Conservation (phyloP, 2,888 invertebrate species). For the Troilus luridus region DNA sequence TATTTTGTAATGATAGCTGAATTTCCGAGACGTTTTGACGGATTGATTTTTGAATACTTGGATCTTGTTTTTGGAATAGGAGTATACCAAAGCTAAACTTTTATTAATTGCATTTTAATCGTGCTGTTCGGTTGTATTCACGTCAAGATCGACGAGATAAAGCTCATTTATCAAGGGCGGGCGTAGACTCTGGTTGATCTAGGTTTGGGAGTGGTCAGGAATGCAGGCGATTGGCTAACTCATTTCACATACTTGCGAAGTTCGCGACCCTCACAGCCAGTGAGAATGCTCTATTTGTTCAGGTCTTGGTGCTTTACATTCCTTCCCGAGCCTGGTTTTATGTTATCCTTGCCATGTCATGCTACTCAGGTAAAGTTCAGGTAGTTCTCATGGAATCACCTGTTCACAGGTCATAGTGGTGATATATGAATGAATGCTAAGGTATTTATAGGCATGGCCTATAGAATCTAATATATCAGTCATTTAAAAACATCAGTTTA, state of each 20-base stretch:
- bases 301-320: neutral
- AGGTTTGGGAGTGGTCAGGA: slow-evolving; percentile 36
- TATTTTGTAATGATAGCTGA: no score
- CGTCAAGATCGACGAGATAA: neutral
- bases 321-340: neutral
- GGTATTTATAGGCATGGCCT: no score
- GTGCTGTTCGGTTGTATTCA: no score
- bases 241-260: slow-evolving; percentile 23
- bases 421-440: no score
- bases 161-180: neutral
- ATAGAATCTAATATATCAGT: no score
- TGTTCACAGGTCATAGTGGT: neutral
- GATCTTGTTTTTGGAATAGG: no score
- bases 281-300: neutral
- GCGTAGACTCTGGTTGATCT: neutral
- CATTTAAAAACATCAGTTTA: no score
- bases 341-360: neutral
- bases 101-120: no score
- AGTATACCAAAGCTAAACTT: no score
- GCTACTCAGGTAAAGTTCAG: neutral
- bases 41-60: no score
- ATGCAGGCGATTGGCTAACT: slow-evolving; percentile 24
- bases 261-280: slow-evolving; percentile 33
- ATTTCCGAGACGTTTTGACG: no score
- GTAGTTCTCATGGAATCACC: neutral